These are phyloP conservation scores for Tachycineta bicolor DNA, from an alignment of 2,113 vertebrate genomes.

Conservation along the genomic window DNA sequence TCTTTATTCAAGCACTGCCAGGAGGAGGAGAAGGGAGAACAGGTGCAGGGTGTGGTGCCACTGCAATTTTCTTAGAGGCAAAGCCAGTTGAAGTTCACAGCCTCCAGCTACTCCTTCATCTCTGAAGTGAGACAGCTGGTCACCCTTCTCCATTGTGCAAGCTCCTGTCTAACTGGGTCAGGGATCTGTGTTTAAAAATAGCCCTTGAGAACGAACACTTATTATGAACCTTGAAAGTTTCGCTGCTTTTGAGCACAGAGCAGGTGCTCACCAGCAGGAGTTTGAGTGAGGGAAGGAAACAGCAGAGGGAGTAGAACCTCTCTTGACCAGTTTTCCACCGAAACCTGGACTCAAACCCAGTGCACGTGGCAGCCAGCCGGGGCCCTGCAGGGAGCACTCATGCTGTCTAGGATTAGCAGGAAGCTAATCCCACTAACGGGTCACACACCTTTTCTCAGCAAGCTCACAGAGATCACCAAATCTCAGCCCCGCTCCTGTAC, in stretches of 20 bases:
- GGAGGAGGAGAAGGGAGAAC: neutral
- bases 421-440: neutral
- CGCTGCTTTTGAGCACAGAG: neutral
- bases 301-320: neutral
- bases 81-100: neutral
- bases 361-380: fast-evolving
- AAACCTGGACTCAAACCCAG: neutral
- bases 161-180: neutral
- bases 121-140: neutral
- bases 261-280: neutral
- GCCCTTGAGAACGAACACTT: neutral
- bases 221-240: neutral
- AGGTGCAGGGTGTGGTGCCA: neutral
- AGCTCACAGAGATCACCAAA: neutral
- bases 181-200: neutral
- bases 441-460: neutral
- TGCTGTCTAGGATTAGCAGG: neutral
- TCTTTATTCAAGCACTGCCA: neutral
- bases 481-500: neutral
- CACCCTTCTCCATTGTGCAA: neutral
- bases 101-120: neutral
- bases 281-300: neutral
- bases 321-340: neutral
- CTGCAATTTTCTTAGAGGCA: neutral
- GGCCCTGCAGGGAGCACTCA: neutral